phyloP scores from a whole-genome alignment of 1,140 invertebrate genomes.

The honey bee (Apis mellifera) region Amel_HAv3.1 CM009936.2:11183501-11184000 shows the following conservation, averaged over 20 bases:
- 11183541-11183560: slow-evolving; percentile 74
- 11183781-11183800: slow-evolving; percentile 77
- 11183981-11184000: slow-evolving; percentile 80
- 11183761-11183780: slow-evolving; percentile 77
- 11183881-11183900: slow-evolving; percentile 82
- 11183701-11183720: slow-evolving; percentile 48
- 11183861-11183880: slow-evolving; percentile 83
- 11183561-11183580: slow-evolving; percentile 73
- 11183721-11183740: slow-evolving; percentile 69
- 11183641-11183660: slow-evolving; percentile 59
- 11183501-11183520: slow-evolving; percentile 81
- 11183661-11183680: slow-evolving; percentile 52
- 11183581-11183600: slow-evolving; percentile 66
- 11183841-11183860: slow-evolving; percentile 85
- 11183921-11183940: slow-evolving; percentile 88
- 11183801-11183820: slow-evolving; percentile 74
- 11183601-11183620: slow-evolving; percentile 61
- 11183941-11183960: slow-evolving; percentile 84
- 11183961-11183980: slow-evolving; percentile 82
- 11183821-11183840: slow-evolving; percentile 74
- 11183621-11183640: slow-evolving; percentile 55
- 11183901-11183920: slow-evolving; percentile 88
- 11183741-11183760: slow-evolving; percentile 75
- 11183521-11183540: slow-evolving; percentile 83
- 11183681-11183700: background rate